Evolutionary conservation across 1,140 invertebrate species (phyloP), one percentile per base, ranked within the genome.

Genomic region (Drosophila kohkoa): DNA sequence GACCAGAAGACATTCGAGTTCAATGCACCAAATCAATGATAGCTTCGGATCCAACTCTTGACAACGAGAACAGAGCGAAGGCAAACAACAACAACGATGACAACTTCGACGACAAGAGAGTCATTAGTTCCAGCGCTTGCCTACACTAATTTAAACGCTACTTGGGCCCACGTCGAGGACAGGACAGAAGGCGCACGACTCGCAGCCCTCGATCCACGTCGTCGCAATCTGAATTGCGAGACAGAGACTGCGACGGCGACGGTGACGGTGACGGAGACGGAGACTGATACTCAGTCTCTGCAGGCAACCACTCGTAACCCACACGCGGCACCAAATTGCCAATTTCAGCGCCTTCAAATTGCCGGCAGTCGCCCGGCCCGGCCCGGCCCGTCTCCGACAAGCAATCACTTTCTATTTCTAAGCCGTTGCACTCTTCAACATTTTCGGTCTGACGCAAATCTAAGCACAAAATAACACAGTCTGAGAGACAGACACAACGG

Each of bases 51-150:
- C n/a, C 59, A 57, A 75, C 67, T 64, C 45, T 75, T 68, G 62
- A 69, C 79, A 60, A 30, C 57, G 11, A 63, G 46, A 64, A 65
- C 75, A 75, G 20, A 25, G 20, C 20, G 20, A 25, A 25, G 58
- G 62, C 68, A 66, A 66, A 74, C 58, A 13, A 59, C 45, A 38
- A 60, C 48, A 30, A 73, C 52, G 68, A 41, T 79, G 78, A 79
- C 77, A 73, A 74, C 77, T 54, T 60, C 41, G 75, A 77, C 52
- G 70, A 77, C 75, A 77, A 75, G 67, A 76, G 66, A 69, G 86
- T 85, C 86, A 88, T 88, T 88, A 88, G 85, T 88, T 88, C 85
- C 85, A 88, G 85, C 57, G 71, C 71, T 89, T 88, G 85, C 78
- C 85, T 68, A 81, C 78, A 85, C 81, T 88, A 88, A 88, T 89